Evolutionary conservation across 2,113 vertebrate genomes (phyloP).

Genomic region (Gasterosteus aculeatus): DNA sequence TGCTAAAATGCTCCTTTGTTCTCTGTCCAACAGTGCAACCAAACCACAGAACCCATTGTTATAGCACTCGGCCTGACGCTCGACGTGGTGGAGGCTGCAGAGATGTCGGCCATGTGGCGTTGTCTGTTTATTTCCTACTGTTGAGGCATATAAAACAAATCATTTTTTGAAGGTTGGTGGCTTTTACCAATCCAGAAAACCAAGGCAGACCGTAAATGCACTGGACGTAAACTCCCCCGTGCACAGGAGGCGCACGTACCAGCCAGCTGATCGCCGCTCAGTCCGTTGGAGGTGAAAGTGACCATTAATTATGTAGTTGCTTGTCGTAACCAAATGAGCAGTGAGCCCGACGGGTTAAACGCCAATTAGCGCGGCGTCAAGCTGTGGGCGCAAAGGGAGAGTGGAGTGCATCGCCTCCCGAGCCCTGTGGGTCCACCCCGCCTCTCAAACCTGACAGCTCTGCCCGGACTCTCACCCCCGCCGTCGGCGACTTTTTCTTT

Average conservation of each 20-base stretch:
- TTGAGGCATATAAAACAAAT: too few species aligned
- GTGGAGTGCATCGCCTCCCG: background rate
- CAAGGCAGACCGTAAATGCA: too few species aligned
- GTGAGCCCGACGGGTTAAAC: slow-evolving; percentile 45
- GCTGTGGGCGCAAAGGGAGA: background rate
- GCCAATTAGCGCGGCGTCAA: slow-evolving; percentile 42
- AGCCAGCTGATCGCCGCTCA: slow-evolving; percentile 2
- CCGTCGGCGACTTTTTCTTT: slow-evolving; percentile 23
- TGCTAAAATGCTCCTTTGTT: too few species aligned
- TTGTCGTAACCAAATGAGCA: slow-evolving; percentile 45
- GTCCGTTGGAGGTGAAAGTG: slow-evolving; percentile 38
- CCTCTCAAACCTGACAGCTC: slow-evolving; percentile 40
- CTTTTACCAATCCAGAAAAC: too few species aligned
- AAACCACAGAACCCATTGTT: too few species aligned
- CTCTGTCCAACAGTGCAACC: too few species aligned
- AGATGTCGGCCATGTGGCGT: too few species aligned
- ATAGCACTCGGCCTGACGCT: too few species aligned
- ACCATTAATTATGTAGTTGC: slow-evolving; percentile 51
- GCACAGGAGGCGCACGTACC: slow-evolving; percentile 2
- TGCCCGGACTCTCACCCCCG: slow-evolving; percentile 42
- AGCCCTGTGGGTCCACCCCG: slow-evolving; percentile 43
- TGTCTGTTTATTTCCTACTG: too few species aligned
- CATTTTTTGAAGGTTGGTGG: too few species aligned
- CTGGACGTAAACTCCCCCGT: background rate
- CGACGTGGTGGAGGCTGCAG: too few species aligned